Conservation (phyloP, 1,140 invertebrate genomes). For the Platyscapa corneri region DNA sequence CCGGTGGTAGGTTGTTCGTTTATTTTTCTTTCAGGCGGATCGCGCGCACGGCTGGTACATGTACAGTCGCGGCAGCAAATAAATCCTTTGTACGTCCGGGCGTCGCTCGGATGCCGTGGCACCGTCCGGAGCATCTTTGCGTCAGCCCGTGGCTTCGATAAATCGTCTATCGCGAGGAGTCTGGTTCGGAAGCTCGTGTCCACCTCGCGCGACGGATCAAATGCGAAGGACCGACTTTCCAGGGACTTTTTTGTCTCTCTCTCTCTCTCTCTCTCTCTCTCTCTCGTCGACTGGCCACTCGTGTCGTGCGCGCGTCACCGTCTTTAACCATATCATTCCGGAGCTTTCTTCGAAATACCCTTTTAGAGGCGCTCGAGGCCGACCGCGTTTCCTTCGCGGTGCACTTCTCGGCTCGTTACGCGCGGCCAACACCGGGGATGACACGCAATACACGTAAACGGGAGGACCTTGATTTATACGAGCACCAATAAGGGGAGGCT, state of each 20-base stretch:
- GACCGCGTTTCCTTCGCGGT: not conserved
- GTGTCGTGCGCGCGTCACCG: too few species aligned
- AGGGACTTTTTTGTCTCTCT: too few species aligned
- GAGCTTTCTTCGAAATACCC: too few species aligned
- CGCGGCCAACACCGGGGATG: not conserved
- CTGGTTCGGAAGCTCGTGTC: not conserved
- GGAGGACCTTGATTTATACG: not conserved
- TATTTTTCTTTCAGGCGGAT: constrained; percentile 61
- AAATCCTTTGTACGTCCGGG: constrained; percentile 26
- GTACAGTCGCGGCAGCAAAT: constrained; percentile 62
- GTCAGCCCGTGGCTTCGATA: not conserved
- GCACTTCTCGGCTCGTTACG: not conserved
- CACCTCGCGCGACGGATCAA: too few species aligned
- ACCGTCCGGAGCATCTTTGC: not conserved
- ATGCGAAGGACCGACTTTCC: not conserved
- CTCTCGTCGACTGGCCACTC: too few species aligned
- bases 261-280: too few species aligned
- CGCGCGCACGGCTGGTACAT: constrained; percentile 61
- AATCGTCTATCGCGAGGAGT: too few species aligned
- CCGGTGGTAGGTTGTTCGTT: constrained; percentile 62
- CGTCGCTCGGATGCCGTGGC: too few species aligned
- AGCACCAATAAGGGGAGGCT: not conserved
- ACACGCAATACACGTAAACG: not conserved
- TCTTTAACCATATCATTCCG: too few species aligned
- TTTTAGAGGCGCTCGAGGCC: too few species aligned